These are phyloP conservation scores for Aspidiotus rigidus DNA, from an alignment of 2,888 invertebrate genomes.

Conservation along the genomic window DNA sequence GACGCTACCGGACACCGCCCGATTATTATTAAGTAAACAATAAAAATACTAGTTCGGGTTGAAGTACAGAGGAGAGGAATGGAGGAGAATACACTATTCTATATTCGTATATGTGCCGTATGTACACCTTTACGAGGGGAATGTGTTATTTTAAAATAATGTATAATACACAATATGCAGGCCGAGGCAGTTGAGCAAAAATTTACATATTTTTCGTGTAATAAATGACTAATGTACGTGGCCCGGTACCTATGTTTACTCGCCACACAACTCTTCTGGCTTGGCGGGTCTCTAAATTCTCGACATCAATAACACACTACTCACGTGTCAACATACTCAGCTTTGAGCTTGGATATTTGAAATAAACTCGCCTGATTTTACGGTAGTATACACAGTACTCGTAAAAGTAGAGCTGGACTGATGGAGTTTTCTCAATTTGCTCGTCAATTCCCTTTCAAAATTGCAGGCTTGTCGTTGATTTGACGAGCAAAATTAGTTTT, in stretches of 20 bases:
- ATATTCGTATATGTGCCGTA: too few relatives aligned
- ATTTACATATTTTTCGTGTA: conserved; percentile 28
- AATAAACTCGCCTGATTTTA: too few relatives aligned
- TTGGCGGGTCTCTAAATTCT: too few relatives aligned
- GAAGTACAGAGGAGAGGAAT: not conserved
- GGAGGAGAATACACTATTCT: not conserved
- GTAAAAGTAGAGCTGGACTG: too few relatives aligned
- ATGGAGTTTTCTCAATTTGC: too few relatives aligned
- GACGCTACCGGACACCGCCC: conserved; percentile 33
- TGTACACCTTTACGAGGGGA: not conserved
- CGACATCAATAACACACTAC: too few relatives aligned
- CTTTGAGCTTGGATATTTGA: too few relatives aligned
- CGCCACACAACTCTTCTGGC: not conserved
- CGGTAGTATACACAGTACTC: too few relatives aligned
- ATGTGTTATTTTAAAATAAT: not conserved
- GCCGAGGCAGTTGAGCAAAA: conserved; percentile 16
- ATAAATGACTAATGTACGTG: conserved; percentile 30
- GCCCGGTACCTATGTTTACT: conserved; percentile 23
- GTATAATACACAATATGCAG: not conserved
- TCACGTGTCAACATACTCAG: too few relatives aligned
- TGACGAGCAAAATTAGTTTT: too few relatives aligned
- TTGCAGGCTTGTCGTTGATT: too few relatives aligned
- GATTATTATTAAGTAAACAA: conserved; percentile 32
- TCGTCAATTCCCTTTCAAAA: too few relatives aligned
- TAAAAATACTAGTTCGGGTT: not conserved